These are phyloP conservation scores for Valencia hispanica DNA, from an alignment of 2,797 vertebrate species.

Conservation along the genomic window DNA sequence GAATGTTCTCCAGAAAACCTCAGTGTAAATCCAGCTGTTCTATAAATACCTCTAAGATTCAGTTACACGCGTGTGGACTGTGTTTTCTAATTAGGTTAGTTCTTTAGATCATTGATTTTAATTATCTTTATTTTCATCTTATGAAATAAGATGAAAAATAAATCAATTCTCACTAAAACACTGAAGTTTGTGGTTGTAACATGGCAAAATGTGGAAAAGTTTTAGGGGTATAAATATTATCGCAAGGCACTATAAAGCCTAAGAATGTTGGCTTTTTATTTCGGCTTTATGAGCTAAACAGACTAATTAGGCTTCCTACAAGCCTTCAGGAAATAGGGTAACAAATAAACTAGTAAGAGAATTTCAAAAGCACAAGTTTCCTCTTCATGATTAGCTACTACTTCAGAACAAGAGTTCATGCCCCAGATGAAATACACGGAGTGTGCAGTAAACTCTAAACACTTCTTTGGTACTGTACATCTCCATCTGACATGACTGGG, in stretches of 20 bases:
- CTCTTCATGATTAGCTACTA: constrained; percentile 22
- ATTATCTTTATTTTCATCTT: not conserved
- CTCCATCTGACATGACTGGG: constrained; percentile 23
- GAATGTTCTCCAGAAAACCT: no score
- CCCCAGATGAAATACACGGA: constrained; percentile 17
- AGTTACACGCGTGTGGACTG: no score
- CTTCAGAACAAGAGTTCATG: constrained; percentile 25
- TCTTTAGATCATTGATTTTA: not conserved
- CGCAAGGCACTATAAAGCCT: not conserved
- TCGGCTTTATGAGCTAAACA: constrained; percentile 11
- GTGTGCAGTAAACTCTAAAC: constrained; percentile 26
- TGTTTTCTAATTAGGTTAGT: no score
- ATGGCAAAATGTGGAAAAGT: not conserved
- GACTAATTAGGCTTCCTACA: constrained; percentile 45
- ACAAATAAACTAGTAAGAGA: constrained; percentile 12
- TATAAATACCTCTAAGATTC: no score
- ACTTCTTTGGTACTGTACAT: not conserved
- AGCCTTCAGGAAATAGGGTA: constrained; percentile 26
- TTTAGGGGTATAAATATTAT: not conserved
- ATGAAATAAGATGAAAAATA: no score
- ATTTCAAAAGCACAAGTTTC: not conserved
- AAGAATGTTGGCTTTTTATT: constrained; percentile 6
- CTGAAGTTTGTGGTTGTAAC: not conserved
- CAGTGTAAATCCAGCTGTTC: no score
- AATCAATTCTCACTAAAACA: not conserved